Base-by-base conservation (phyloP, 2,888 invertebrate species). In the Laothoe populi region DNA sequence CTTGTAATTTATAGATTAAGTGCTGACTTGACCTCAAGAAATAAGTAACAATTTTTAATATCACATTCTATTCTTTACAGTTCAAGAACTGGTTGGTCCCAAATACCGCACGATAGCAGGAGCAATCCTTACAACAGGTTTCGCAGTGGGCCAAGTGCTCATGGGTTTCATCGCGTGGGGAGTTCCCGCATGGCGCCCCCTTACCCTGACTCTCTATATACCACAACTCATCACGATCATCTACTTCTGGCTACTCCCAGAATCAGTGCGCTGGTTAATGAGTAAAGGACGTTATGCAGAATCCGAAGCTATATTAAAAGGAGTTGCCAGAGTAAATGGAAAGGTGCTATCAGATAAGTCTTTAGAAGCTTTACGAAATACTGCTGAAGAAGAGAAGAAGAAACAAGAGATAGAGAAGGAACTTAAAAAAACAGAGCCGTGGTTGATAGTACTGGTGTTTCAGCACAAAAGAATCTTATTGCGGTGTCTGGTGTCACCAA, bases 231-330 rank as follows among this genome's bases (percentile, higher is more conserved):
- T 96, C 0, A 94, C 96, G 24, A 82, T 97, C 48, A 82, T 93
- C 19, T 96, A 96, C 77, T 94, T 95, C 70, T 96, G 96, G 95
- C 85, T 96, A 44, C 87, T 96, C 10, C 95, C 96, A 0, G 96
- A 96, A 83, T 96, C 96, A 5, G 94, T 96, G 3, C 93, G 97
- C 63, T 97, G 97, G 97, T 92, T 97, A 16, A 86, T 96, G 72
- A 95, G 95, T 57, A 95, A 96, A 73, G 95, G 95, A 2, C 94
- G 94, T 63, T 94, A 94, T 66, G 94, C 95, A 38, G 94, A 95
- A 70, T 95, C 96, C 0, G 95, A 95, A 72, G 78, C 78, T 2
- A 94, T 96, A 23, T 86, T 96, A 0, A 92, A 93, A 38, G 94
- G 93, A 74, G 95, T 96, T 0, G 95, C 96, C 0, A 92, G 87